Conservation (phyloP, 2,888 invertebrate genomes). For the Ditula angustiorana region DNA sequence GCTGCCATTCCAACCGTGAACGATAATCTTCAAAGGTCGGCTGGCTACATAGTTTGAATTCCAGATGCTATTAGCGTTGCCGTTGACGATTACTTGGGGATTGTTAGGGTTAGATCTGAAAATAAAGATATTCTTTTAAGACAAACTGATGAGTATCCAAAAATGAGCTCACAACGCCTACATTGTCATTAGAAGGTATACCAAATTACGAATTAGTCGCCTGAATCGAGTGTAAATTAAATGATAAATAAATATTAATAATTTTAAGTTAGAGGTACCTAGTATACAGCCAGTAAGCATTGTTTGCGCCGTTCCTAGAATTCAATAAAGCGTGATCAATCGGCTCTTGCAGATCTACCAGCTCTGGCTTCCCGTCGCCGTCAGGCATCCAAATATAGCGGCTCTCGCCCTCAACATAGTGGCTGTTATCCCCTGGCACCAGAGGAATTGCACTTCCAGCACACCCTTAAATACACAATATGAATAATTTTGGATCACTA, state of each 20-base stretch:
- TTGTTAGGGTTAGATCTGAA: constrained; percentile 47
- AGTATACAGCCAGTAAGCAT: constrained; percentile 49
- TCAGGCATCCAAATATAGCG: constrained; percentile 79
- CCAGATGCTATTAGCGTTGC: constrained; percentile 55
- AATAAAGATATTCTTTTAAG: no score
- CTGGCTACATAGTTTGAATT: constrained; percentile 58
- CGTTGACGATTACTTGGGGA: constrained; percentile 56
- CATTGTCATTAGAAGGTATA: no score
- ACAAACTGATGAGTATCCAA: no score
- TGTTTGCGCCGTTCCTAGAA: constrained; percentile 64
- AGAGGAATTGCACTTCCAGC: constrained; percentile 55
- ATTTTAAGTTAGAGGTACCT: constrained; percentile 11
- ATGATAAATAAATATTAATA: no score
- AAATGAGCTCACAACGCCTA: no score
- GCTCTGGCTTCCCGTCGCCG: constrained; percentile 62
- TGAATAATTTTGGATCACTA: neutral
- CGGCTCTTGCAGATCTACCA: constrained; percentile 67
- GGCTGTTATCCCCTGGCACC: constrained; percentile 72
- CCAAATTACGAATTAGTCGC: no score
- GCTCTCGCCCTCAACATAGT: constrained; percentile 74
- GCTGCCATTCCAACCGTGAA: constrained; percentile 70
- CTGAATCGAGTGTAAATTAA: no score
- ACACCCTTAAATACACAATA: constrained; percentile 56
- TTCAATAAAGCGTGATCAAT: constrained; percentile 38
- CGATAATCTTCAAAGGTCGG: constrained; percentile 60